Base-by-base conservation (phyloP, 2,797 vertebrate species). In the Pteronotus mesoamericanus region DNA sequence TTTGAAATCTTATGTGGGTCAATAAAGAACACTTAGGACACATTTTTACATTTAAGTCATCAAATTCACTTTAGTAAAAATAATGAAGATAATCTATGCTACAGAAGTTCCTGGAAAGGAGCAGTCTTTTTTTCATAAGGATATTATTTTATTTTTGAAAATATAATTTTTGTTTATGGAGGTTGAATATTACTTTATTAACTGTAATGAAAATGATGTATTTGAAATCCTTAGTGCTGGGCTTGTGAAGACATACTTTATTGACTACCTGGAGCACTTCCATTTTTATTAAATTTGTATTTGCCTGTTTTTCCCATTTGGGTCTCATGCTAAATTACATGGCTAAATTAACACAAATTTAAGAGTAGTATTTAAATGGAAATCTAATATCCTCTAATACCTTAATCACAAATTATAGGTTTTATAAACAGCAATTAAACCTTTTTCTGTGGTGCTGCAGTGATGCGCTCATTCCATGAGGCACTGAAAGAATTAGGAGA, bases 271-370 rank as follows among this genome's bases (percentile, higher is more conserved):
- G 26, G 46, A 89, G 1, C 6, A 19, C 22, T 95, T 96, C 26
- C 24, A 69, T 61, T 77, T 95, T 95, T 71, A 69, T 88, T 95
- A 92, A 69, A 74, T 95, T 92, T 95, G 10, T 78, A 32, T 94
- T 95, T 61, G 10, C 9, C 24, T 78, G 2, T 94, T 89, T 61
- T 94, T 82, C 87, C 61, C 44, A 42, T 86, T 89, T 96, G 42
- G 37, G 26, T 64, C 53, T 88, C 22, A 86, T 59, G n/a, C 29
- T 80, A 94, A 93, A 96, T 95, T 88, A 78, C 9, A 26, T 71
- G 57, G 64, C 8, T 78, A 96, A 86, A 91, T 95, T 91, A 95
- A 85, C 3, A 89, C 9, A 51, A 68, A 69, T 44, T 83, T 86
- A 85, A 86, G 32, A 68, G 39, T 86, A 89, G 21, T 46, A 85